Evolutionary conservation across 2,113 vertebrate species (phyloP).

Genomic region (Psophia crepitans): DNA sequence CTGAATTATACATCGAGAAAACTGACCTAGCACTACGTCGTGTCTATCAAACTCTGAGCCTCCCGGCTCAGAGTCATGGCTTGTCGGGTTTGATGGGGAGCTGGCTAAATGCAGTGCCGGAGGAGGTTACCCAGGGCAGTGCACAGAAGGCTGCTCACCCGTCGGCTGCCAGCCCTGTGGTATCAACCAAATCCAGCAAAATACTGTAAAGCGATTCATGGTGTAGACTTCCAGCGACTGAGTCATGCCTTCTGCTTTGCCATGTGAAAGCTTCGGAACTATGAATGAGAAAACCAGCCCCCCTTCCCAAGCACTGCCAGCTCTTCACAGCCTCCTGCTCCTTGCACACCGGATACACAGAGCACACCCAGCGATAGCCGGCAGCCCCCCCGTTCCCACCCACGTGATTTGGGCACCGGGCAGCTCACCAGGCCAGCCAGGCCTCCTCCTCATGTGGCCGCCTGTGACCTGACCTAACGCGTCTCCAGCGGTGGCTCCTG

Average conservation of each 20-base stretch:
- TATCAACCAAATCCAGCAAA: neutral
- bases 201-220: neutral
- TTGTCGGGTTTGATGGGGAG: conserved; percentile 8
- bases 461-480: neutral
- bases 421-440: neutral
- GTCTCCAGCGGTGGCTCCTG: neutral
- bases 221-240: neutral
- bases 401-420: neutral
- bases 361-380: rapidly evolving
- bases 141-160: neutral
- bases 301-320: neutral
- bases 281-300: neutral
- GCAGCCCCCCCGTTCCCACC: neutral
- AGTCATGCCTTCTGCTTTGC: neutral
- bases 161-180: neutral
- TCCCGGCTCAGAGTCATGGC: neutral
- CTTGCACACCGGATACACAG: rapidly evolving
- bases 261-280: neutral
- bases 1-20: conserved; percentile 36
- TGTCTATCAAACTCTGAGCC: neutral
- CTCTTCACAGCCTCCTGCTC: neutral
- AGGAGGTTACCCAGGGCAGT: neutral
- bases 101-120: neutral
- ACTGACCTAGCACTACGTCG: neutral
- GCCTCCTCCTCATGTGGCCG: neutral